Evolutionary conservation across 2,113 vertebrate genomes (phyloP).

Genomic region (Aix galericulata): DNA sequence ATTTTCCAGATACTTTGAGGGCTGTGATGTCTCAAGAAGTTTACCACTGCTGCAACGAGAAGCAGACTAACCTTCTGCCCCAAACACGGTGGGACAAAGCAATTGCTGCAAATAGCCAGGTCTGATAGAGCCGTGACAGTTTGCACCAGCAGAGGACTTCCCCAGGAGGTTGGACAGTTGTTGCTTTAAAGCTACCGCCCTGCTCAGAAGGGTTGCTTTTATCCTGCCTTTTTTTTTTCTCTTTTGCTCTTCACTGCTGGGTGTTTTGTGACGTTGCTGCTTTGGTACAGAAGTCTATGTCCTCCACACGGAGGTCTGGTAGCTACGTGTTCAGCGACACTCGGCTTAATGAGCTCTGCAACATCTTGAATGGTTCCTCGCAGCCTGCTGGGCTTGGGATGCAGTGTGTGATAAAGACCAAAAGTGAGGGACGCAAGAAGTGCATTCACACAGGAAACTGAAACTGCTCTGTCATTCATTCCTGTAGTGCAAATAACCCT

Average conservation of each 20-base stretch:
- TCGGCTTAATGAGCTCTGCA: slow-evolving; percentile 37
- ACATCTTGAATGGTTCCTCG: slow-evolving; percentile 12
- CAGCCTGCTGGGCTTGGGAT: slow-evolving; percentile 28
- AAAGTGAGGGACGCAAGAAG: slow-evolving; percentile 7
- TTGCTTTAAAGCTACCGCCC: not conserved
- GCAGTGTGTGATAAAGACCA: slow-evolving; percentile 41
- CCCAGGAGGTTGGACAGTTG: not conserved
- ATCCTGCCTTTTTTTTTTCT: not conserved
- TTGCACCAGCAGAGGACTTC: not conserved
- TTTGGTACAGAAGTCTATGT: not conserved
- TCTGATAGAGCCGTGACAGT: not conserved
- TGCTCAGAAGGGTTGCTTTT: not conserved
- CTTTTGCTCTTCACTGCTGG: not conserved
- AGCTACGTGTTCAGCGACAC: not conserved
- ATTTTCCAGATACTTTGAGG: not conserved
- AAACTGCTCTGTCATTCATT: slow-evolving; percentile 60
- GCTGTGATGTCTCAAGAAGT: not conserved
- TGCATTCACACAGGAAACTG: slow-evolving; percentile 50
- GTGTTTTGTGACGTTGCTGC: not conserved
- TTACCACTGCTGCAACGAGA: not conserved
- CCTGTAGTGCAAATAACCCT: slow-evolving; percentile 56
- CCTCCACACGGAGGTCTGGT: not conserved
- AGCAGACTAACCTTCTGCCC: not conserved
- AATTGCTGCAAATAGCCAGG: not conserved
- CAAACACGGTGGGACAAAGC: not conserved